Evolutionary conservation across 2,113 vertebrate species (phyloP).

Genomic region (Gnathonemus echidnorhynchus): DNA sequence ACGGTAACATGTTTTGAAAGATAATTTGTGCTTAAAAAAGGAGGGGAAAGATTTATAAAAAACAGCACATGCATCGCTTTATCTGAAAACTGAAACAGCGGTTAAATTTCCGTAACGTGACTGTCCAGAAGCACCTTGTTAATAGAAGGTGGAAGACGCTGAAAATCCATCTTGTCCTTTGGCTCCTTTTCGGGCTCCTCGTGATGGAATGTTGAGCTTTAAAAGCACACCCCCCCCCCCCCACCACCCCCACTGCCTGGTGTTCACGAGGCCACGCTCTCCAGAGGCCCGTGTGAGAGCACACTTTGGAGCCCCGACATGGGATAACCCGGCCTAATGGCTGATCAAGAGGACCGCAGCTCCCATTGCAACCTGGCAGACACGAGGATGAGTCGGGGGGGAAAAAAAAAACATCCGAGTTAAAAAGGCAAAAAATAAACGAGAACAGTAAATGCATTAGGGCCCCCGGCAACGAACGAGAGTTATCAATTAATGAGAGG

Average conservation of each 20-base stretch:
- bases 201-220: conserved; percentile 48
- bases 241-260: not conserved
- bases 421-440: conserved; percentile 10
- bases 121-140: not conserved
- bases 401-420: not conserved
- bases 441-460: conserved; percentile 32
- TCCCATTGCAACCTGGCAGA: conserved; percentile 18
- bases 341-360: not conserved
- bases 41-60: not conserved
- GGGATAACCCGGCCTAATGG: not conserved
- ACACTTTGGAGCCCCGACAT: conserved; percentile 8
- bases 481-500: conserved; percentile 40
- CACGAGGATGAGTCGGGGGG: conserved; percentile 10
- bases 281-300: conserved; percentile 13
- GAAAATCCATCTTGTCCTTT: not conserved
- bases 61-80: not conserved
- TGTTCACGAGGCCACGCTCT: not conserved
- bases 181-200: conserved; percentile 40
- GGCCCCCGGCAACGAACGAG: conserved; percentile 28
- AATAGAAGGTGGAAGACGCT: no score
- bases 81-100: not conserved
- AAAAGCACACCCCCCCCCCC: conserved; percentile 39
- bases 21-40: not conserved
- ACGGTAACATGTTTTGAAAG: not conserved
- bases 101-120: not conserved